Percentiles rank a stretch among this genome's conserved stretches.
phyloP scores from a whole-genome alignment of 2,888 invertebrate genomes.

The Ernsta delagoae region DNA sequence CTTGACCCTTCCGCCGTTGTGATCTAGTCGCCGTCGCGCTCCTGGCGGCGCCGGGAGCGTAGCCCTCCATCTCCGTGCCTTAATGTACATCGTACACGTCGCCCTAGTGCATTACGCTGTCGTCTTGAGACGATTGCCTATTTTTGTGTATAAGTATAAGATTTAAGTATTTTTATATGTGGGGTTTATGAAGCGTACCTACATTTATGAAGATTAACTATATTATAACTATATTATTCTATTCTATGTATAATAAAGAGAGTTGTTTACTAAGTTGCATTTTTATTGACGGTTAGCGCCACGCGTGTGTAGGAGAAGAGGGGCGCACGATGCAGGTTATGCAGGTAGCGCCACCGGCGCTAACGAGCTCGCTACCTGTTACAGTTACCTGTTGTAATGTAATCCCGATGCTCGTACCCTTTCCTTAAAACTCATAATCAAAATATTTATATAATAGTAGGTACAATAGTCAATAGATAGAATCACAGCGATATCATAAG shows the following conservation, averaged over 20 bases:
- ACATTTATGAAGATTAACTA: slow-evolving; percentile 76
- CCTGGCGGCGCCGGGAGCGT: slow-evolving; percentile 81
- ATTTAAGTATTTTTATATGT: slow-evolving; percentile 81
- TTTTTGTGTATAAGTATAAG: slow-evolving; percentile 76
- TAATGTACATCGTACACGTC: slow-evolving; percentile 68
- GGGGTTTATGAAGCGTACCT: slow-evolving; percentile 79
- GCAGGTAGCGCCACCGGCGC: slow-evolving; percentile 38
- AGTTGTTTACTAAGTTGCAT: slow-evolving; percentile 73
- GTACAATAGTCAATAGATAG: too few species aligned
- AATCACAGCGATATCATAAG: too few species aligned
- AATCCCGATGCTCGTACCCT: slow-evolving; percentile 9
- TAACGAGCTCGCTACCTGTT: slow-evolving; percentile 50
- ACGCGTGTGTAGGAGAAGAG: background rate
- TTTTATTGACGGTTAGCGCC: slow-evolving; percentile 64
- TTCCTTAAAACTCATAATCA: background rate
- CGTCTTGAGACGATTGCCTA: slow-evolving; percentile 74
- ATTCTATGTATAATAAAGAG: slow-evolving; percentile 42
- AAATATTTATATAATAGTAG: background rate
- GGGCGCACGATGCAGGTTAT: slow-evolving; percentile 2
- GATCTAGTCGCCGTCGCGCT: slow-evolving; percentile 83
- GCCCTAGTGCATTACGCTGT: slow-evolving; percentile 81
- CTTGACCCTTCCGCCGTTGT: slow-evolving; percentile 71
- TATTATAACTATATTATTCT: slow-evolving; percentile 27
- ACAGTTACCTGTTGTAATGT: slow-evolving; percentile 39
- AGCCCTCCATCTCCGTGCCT: slow-evolving; percentile 81